These are phyloP conservation scores for Melanerpes aurifrons DNA, from an alignment of 2,113 vertebrate species.

Conservation along the genomic window DNA sequence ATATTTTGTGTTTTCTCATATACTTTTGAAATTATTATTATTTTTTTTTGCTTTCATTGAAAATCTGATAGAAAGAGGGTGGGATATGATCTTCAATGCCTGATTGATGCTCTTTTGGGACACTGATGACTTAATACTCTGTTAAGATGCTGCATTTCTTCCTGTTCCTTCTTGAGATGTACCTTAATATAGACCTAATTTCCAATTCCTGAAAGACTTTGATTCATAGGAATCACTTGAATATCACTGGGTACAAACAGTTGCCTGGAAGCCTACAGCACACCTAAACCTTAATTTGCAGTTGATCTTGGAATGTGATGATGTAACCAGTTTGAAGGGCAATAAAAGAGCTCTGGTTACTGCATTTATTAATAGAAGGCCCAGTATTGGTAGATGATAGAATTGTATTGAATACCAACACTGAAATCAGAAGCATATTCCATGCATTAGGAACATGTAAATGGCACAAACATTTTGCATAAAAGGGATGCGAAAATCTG, in stretches of 20 bases:
- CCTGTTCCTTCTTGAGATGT: neutral
- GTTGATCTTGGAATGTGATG: neutral
- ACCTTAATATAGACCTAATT: neutral
- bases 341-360: neutral
- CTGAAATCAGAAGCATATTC: neutral
- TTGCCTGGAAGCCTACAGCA: neutral
- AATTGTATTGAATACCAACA: neutral
- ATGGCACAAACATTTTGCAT: neutral
- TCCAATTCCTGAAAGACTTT: neutral
- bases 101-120: neutral
- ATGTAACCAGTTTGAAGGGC: neutral
- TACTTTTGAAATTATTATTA: neutral
- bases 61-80: neutral
- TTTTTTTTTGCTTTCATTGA: neutral
- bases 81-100: neutral
- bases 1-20: neutral
- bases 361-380: neutral
- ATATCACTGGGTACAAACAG: neutral
- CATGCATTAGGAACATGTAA: neutral
- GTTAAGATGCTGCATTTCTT: neutral
- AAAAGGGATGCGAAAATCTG: neutral
- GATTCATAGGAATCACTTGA: neutral
- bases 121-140: neutral
- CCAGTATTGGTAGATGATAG: neutral
- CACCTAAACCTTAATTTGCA: neutral